Percentiles rank a stretch among this genome's conserved stretches.
Evolutionary conservation across 2,888 invertebrate genomes (phyloP).

Genomic region (Platerodrilus igneus): DNA sequence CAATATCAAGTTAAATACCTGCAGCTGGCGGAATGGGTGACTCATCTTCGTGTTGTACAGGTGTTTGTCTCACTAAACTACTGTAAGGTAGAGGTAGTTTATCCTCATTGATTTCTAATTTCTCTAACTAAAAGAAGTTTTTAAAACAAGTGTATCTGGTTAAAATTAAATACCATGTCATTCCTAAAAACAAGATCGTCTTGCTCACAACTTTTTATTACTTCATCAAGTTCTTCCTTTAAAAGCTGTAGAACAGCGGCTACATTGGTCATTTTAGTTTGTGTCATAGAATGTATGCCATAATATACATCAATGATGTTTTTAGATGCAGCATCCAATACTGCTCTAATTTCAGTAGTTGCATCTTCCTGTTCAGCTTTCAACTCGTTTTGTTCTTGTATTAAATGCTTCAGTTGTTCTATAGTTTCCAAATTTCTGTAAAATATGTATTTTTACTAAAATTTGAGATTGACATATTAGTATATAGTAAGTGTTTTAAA

Average conservation of each 20-base stretch:
- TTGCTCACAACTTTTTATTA: too few species aligned
- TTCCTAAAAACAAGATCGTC: too few species aligned
- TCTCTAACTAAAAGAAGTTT: conserved; percentile 21
- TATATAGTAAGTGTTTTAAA: not conserved
- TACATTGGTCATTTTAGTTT: conserved; percentile 1
- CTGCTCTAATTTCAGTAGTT: conserved; percentile 35
- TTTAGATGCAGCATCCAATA: conserved; percentile 28
- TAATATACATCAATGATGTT: conserved; percentile 26
- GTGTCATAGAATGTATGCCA: conserved; percentile 22
- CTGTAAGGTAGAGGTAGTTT: conserved; percentile 43
- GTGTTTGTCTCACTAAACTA: conserved; percentile 41
- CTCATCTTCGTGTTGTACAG: conserved; percentile 39
- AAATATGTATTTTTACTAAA: too few species aligned
- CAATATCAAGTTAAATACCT: conserved; percentile 19
- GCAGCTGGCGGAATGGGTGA: conserved; percentile 36
- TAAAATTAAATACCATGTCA: too few species aligned
- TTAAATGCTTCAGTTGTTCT: conserved; percentile 58
- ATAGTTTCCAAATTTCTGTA: conserved; percentile 73
- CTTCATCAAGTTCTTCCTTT: conserved; percentile 13
- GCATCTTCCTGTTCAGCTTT: conserved; percentile 44
- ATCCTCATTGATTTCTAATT: conserved; percentile 34
- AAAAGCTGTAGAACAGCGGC: conserved; percentile 8
- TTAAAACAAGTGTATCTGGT: too few species aligned
- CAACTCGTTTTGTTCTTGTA: conserved; percentile 50
- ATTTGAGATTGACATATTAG: not conserved